Base-by-base conservation (phyloP, 1,140 invertebrate species). In the Drosophila sechellia region DNA sequence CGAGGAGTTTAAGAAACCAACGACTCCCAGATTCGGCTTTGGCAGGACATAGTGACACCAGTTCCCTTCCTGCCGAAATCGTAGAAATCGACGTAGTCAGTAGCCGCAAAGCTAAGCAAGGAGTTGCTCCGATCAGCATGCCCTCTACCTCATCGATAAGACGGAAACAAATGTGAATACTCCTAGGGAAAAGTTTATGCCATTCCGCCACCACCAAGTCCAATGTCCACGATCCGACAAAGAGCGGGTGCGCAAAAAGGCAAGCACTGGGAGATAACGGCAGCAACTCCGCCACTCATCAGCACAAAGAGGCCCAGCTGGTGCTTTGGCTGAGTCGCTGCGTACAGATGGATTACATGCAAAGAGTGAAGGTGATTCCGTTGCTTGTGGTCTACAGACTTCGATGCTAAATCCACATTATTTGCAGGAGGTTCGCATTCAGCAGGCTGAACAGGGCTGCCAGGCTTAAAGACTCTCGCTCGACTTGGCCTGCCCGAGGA, bases 251-350 rank as follows among this genome's bases (percentile, higher is more conserved):
- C 93, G 94, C 54, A 95, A 94, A 63, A 93, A 93, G 27, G 79
- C 50, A 94, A 94, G 90, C 77, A 94, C 80, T 96, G 95, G 95
- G 95, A 96, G 91, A 91, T 95, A 4, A 95, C 95, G 3, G 94
- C 95, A 39, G 95, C 95, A 13, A 96, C 95, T n/a, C 95, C 94
- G 13, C 94, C 94, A 6, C 93, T 93, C 0, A 93, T 93, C 80
- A 81, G 40, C 76, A 92, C 56, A 78, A 74, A 20, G 86, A 74
- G 15, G 63, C 77, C 12, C 84, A 92, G 57, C 17, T 91, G 39
- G 64, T 92, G n/a, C 76, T 5, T 50, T 92, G 22, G 68, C 79
- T 3, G 92, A 92, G 49, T 92, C 92, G 0, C 90, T 8, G 71
- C 64, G 13, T 50, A n/a, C 90, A 92, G 48, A 11, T 71, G 1